Percentiles rank a stretch among this genome's conserved stretches.
Evolutionary conservation across 2,113 vertebrate genomes (phyloP).

Genomic region (Platysternon megacephalum): DNA sequence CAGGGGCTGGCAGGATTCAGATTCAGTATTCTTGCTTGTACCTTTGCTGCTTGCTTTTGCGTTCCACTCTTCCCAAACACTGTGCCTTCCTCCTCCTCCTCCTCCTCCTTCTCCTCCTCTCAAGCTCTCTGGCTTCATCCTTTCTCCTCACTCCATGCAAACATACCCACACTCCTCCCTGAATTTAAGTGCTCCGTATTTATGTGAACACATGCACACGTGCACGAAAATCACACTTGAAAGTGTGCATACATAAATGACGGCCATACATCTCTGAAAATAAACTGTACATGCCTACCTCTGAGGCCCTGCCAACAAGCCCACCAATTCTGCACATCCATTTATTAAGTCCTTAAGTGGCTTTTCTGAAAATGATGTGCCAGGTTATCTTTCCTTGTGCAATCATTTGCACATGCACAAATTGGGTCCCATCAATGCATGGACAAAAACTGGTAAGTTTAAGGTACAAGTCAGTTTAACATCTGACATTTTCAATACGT

Average conservation of each 20-base stretch:
- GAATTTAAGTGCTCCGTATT: not conserved
- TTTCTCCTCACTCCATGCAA: not conserved
- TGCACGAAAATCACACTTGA: not conserved
- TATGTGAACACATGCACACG: not conserved
- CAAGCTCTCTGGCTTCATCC: not conserved
- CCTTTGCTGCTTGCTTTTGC: not conserved
- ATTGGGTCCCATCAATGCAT: not conserved
- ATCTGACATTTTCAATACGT: conserved; percentile 25
- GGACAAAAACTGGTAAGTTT: not conserved
- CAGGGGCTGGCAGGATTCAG: not conserved
- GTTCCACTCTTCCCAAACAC: not conserved
- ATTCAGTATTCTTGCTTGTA: not conserved
- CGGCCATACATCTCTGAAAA: not conserved
- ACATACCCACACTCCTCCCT: not conserved
- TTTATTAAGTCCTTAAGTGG: not conserved
- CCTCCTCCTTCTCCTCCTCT: not conserved
- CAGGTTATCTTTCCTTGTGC: not conserved
- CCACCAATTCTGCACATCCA: not conserved
- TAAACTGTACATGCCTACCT: not conserved
- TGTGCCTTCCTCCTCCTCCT: not conserved
- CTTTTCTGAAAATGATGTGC: not conserved
- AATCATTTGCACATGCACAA: not conserved
- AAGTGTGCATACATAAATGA: not conserved
- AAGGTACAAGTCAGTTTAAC: conserved; percentile 6
- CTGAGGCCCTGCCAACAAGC: not conserved